Conservation (phyloP, 2,113 vertebrate species). For the Gasterosteus aculeatus region DNA sequence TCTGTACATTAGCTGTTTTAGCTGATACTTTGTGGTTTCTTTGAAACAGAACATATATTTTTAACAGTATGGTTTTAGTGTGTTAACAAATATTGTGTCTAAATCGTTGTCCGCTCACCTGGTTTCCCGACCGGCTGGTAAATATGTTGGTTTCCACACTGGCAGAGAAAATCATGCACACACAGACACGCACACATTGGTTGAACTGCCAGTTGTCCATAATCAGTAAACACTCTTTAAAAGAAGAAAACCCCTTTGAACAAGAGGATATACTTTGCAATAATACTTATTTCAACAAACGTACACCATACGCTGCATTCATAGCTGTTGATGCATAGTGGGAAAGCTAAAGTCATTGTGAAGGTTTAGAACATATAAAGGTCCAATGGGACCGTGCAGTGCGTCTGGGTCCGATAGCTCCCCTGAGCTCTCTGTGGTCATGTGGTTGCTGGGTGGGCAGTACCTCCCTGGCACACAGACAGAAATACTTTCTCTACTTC, state of each 20-base stretch:
- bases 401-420: conserved; percentile 45
- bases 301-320: background rate
- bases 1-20: background rate
- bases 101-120: conserved; percentile 50
- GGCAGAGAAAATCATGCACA: conserved; percentile 31
- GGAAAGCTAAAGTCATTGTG: background rate
- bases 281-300: background rate
- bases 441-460: conserved; percentile 64
- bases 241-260: background rate
- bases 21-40: background rate
- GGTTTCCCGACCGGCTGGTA: conserved; percentile 77
- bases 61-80: background rate
- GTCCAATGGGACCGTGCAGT: conserved; percentile 20
- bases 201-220: background rate
- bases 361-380: conserved; percentile 7
- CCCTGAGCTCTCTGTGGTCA: conserved; percentile 65
- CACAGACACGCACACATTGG: conserved; percentile 5
- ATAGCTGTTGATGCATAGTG: background rate
- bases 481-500: conserved; percentile 59
- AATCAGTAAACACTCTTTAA: background rate
- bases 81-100: background rate
- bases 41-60: background rate
- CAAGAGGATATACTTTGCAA: background rate
- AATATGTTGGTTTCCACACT: conserved; percentile 76
- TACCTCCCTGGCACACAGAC: conserved; percentile 49